These are phyloP conservation scores for Melanophora roralis DNA, from an alignment of 2,888 invertebrate species.

Conservation along the genomic window DNA sequence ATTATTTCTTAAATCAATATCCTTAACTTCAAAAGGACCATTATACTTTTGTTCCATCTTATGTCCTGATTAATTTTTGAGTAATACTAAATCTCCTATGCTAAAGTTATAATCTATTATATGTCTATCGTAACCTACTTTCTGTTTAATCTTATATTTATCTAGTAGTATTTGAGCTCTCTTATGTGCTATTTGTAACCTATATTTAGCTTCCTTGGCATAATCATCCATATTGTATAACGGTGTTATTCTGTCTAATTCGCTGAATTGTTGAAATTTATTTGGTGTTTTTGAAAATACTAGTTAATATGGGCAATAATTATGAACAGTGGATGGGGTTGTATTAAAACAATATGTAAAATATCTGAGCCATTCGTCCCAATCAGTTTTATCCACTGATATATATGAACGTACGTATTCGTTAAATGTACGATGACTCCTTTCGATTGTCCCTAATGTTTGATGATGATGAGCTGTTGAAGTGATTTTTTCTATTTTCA, in stretches of 20 bases:
- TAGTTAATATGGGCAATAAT: conserved; percentile 46
- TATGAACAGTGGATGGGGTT: conserved; percentile 40
- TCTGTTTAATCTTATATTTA: too few species aligned
- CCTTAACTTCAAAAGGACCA: background rate
- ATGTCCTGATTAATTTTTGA: background rate
- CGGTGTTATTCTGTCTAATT: background rate
- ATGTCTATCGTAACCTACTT: background rate
- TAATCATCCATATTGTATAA: background rate
- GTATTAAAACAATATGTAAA: conserved; percentile 53
- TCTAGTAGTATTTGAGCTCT: too few species aligned
- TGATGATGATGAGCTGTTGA: conserved; percentile 40
- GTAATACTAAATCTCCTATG: background rate
- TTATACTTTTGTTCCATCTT: background rate
- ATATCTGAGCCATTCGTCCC: conserved; percentile 31
- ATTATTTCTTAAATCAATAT: background rate
- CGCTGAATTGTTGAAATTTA: background rate
- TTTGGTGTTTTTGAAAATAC: conserved; percentile 23
- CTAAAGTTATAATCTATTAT: background rate
- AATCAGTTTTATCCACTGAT: conserved; percentile 26
- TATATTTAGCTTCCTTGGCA: background rate
- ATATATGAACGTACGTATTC: conserved; percentile 34
- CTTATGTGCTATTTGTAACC: too few species aligned
- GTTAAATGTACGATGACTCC: conserved; percentile 48
- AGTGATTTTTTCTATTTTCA: conserved; percentile 4
- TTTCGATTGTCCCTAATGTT: conserved; percentile 44